Percentiles rank a stretch among this genome's conserved stretches.
Conservation (phyloP, 2,888 invertebrate species). For the Norana najaformis region DNA sequence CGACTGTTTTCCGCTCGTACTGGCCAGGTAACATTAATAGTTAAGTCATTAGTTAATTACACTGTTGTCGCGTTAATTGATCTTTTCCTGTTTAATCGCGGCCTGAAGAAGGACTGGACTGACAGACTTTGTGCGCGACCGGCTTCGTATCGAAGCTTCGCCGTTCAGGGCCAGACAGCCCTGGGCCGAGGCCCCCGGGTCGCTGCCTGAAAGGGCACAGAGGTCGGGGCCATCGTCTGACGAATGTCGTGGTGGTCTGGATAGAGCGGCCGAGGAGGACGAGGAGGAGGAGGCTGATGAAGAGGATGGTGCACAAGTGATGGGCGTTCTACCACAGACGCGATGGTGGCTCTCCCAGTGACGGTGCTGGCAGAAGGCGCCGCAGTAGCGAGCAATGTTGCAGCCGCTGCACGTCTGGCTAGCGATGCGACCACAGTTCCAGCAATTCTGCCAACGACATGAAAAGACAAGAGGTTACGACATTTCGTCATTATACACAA, state of each 20-base stretch:
- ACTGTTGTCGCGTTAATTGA: not conserved
- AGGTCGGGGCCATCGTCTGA: not conserved
- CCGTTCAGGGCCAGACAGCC: not conserved
- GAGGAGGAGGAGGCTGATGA: constrained; percentile 18
- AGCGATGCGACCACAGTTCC: constrained; percentile 94
- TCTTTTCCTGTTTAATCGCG: constrained; percentile 21
- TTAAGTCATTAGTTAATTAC: not conserved
- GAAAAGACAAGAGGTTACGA: not conserved
- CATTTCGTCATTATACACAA: not conserved
- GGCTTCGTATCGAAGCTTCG: not conserved
- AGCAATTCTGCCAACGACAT: constrained; percentile 74
- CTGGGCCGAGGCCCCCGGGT: not conserved
- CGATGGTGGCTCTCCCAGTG: constrained; percentile 90
- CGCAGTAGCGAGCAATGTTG: constrained; percentile 89
- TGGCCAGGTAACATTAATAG: not conserved
- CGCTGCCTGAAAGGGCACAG: not conserved
- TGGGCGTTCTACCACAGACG: constrained; percentile 51
- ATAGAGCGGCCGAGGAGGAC: not conserved
- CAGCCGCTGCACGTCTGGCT: constrained; percentile 95
- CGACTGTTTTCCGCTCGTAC: not conserved
- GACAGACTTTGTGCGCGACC: constrained; percentile 8
- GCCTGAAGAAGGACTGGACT: constrained; percentile 8
- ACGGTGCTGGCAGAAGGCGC: constrained; percentile 92
- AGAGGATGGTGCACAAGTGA: not conserved
- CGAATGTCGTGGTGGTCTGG: not conserved